Conservation (phyloP, 2,797 vertebrate species). For the Psittacula derbiana region DNA sequence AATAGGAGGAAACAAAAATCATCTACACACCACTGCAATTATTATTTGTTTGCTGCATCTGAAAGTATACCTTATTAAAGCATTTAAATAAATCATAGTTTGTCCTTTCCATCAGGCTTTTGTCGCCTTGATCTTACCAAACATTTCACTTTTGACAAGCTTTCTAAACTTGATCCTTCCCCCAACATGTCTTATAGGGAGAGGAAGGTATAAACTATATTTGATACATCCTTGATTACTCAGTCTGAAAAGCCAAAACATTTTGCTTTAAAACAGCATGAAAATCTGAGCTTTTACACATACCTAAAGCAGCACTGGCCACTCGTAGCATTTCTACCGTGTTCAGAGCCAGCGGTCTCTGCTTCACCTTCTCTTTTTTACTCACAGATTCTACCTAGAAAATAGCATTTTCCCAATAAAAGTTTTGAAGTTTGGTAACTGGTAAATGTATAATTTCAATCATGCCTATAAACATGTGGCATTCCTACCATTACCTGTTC, state of each 20-base stretch:
- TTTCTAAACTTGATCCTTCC: background rate
- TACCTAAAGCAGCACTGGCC: slow-evolving; percentile 92
- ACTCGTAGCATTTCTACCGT: slow-evolving; percentile 98
- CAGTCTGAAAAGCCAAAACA: background rate
- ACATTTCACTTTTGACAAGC: background rate
- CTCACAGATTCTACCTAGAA: slow-evolving; percentile 90
- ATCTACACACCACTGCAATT: background rate
- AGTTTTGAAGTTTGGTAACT: background rate
- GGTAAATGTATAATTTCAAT: background rate
- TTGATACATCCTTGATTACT: background rate
- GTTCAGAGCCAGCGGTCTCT: slow-evolving; percentile 93
- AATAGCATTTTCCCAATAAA: slow-evolving; percentile 18
- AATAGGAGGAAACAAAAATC: background rate
- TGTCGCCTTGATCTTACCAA: background rate
- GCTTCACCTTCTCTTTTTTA: slow-evolving; percentile 95
- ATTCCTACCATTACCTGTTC: background rate
- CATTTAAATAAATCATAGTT: background rate
- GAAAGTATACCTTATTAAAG: background rate
- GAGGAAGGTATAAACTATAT: background rate
- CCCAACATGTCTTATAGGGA: background rate
- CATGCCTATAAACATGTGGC: background rate
- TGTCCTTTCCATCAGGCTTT: background rate
- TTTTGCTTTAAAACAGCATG: background rate
- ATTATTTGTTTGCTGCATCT: background rate
- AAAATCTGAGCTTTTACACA: slow-evolving; percentile 40